phyloP scores from a whole-genome alignment of 2,888 invertebrate species.

The Gastrophysa polygoni region DNA sequence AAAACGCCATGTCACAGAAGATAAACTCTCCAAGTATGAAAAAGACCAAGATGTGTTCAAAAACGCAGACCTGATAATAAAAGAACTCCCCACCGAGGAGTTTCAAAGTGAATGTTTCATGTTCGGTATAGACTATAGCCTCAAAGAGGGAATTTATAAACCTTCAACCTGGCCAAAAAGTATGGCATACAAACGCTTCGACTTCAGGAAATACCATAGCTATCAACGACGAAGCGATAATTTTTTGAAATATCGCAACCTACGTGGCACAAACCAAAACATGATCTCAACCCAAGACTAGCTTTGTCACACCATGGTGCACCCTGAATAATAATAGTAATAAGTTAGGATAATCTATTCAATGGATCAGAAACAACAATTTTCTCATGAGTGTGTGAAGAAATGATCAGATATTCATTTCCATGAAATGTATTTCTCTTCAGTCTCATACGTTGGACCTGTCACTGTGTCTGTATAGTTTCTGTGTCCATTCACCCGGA shows the following conservation, averaged over 20 bases:
- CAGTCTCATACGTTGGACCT: not conserved
- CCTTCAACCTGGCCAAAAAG: not conserved
- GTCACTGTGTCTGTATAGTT: not conserved
- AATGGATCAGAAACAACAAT: too few species aligned
- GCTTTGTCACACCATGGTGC: too few species aligned
- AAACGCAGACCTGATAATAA: not conserved
- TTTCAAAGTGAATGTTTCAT: constrained; percentile 12
- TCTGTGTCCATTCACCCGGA: not conserved
- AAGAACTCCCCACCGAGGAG: constrained; percentile 21
- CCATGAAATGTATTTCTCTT: too few species aligned
- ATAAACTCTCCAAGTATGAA: constrained; percentile 9
- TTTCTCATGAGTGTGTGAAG: too few species aligned
- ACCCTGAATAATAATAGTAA: too few species aligned
- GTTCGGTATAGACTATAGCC: constrained; percentile 2
- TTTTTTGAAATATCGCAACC: too few species aligned
- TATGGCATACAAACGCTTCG: constrained; percentile 38
- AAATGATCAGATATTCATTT: too few species aligned
- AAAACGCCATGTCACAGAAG: constrained; percentile 8
- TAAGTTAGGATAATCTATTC: too few species aligned
- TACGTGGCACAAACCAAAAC: too few species aligned
- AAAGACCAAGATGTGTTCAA: constrained; percentile 10
- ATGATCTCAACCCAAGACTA: too few species aligned
- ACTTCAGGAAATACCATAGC: constrained; percentile 11
- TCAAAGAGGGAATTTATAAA: constrained; percentile 1
- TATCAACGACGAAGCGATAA: too few species aligned